A percentile compares a stretch with the other conserved stretches of the same genome.
These are phyloP conservation scores for Thera obeliscata DNA, from an alignment of 2,888 invertebrate species.

Conservation along the genomic window DNA sequence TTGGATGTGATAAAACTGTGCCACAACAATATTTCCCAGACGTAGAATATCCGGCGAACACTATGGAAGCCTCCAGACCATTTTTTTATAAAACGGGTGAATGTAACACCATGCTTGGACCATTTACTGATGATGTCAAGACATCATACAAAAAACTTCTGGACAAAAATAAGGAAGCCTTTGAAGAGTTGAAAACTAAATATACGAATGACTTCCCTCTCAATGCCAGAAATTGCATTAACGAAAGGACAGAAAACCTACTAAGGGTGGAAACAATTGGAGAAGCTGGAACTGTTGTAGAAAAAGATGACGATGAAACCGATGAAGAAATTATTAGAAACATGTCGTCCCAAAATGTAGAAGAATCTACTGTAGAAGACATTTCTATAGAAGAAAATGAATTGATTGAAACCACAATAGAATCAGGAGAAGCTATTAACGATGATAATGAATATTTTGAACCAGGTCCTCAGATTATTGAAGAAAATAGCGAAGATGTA, in stretches of 20 bases:
- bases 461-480: not conserved
- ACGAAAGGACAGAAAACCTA: conserved; percentile 6
- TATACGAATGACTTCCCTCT: conserved; percentile 22
- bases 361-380: not conserved
- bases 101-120: conserved; percentile 46
- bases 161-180: conserved; percentile 19
- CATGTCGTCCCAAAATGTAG: conserved; percentile 1
- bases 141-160: conserved; percentile 46
- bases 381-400: conserved; percentile 3
- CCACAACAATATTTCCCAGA: conserved; percentile 51
- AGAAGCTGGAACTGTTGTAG: not conserved
- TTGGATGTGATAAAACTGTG: conserved; percentile 26
- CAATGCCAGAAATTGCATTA: conserved; percentile 5
- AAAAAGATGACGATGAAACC: not conserved
- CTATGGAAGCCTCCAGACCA: conserved; percentile 59
- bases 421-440: conserved; percentile 11
- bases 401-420: conserved; percentile 10
- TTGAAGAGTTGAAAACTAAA: conserved; percentile 30
- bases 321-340: conserved; percentile 1
- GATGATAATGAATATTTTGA: not conserved
- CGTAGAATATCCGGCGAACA: conserved; percentile 55
- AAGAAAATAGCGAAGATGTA: conserved; percentile 3
- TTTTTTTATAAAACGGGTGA: conserved; percentile 54
- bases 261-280: not conserved
- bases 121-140: conserved; percentile 62